Evolutionary conservation across 1,140 invertebrate species (phyloP).

Genomic region (Phymorhynchus buccinoides): DNA sequence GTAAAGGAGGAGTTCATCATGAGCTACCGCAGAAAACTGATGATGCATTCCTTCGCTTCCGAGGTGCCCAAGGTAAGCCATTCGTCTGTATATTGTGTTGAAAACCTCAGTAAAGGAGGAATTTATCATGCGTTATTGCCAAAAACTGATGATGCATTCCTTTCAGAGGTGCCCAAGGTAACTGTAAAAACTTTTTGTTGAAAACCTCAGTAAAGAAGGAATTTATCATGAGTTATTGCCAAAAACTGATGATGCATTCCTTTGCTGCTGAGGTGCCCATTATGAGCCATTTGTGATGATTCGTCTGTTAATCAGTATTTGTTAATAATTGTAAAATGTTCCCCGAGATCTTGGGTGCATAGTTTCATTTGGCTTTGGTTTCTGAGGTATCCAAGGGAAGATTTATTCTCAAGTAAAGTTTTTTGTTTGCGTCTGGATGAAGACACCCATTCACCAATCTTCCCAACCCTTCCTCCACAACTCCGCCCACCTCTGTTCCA

Average conservation of each 20-base stretch:
- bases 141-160: slow-evolving; percentile 76
- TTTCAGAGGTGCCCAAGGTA: slow-evolving; percentile 68
- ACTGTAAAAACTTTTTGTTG: not conserved
- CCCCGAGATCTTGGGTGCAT: too few relatives aligned
- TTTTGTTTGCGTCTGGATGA: too few relatives aligned
- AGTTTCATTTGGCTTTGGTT: too few relatives aligned
- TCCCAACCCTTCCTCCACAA: too few relatives aligned
- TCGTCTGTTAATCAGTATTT: too few relatives aligned
- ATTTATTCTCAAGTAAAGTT: too few relatives aligned
- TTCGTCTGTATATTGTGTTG: not conserved
- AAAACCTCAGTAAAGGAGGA: slow-evolving; percentile 73
- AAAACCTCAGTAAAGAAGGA: slow-evolving; percentile 73
- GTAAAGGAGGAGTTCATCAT: slow-evolving; percentile 81
- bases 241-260: slow-evolving; percentile 76
- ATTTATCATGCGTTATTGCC: slow-evolving; percentile 83
- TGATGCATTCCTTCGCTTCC: slow-evolving; percentile 75
- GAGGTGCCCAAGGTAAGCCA: slow-evolving; percentile 62
- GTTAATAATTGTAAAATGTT: too few relatives aligned
- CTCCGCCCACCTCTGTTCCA: too few relatives aligned
- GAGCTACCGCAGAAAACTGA: slow-evolving; percentile 79
- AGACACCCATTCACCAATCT: too few relatives aligned
- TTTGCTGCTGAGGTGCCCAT: slow-evolving; percentile 68
- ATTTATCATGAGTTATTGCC: slow-evolving; percentile 83
- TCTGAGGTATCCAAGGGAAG: too few relatives aligned
- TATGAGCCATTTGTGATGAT: too few relatives aligned